Conservation (phyloP, 2,797 vertebrate genomes). For the Protonibea diacanthus region DNA sequence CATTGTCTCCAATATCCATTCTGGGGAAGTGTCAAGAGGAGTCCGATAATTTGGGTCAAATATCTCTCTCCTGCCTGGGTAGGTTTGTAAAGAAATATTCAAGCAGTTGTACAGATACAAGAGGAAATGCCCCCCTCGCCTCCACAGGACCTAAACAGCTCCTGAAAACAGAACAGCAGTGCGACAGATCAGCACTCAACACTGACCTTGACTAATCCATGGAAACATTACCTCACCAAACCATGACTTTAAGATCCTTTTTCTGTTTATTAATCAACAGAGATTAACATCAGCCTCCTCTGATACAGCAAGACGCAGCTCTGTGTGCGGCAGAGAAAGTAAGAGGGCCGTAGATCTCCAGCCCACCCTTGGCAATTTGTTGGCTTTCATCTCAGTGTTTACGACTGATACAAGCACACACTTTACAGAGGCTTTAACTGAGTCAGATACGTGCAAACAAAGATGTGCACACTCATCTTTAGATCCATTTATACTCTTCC, state of each 20-base stretch:
- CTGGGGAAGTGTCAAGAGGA: too few species aligned
- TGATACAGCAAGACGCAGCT: conserved; percentile 10
- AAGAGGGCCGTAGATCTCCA: conserved; percentile 10
- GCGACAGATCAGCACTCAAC: background rate
- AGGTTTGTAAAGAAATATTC: background rate
- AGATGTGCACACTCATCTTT: background rate
- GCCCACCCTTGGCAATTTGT: conserved; percentile 20
- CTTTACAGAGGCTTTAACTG: background rate
- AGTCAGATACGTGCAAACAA: conserved; percentile 17
- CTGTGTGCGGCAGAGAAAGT: background rate
- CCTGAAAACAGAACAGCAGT: background rate
- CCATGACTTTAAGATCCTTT: background rate
- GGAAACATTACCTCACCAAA: background rate
- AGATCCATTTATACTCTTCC: background rate
- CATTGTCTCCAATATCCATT: too few species aligned
- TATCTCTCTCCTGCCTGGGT: too few species aligned
- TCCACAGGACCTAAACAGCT: background rate
- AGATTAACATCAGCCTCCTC: conserved; percentile 32
- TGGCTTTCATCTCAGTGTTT: conserved; percentile 42
- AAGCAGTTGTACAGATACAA: background rate
- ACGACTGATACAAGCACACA: conserved; percentile 12
- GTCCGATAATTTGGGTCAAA: too few species aligned
- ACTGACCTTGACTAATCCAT: background rate
- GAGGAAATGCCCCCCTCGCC: background rate
- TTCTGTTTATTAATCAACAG: conserved; percentile 39